Conservation (phyloP, 2,888 invertebrate genomes). For the Anorthoa munda region DNA sequence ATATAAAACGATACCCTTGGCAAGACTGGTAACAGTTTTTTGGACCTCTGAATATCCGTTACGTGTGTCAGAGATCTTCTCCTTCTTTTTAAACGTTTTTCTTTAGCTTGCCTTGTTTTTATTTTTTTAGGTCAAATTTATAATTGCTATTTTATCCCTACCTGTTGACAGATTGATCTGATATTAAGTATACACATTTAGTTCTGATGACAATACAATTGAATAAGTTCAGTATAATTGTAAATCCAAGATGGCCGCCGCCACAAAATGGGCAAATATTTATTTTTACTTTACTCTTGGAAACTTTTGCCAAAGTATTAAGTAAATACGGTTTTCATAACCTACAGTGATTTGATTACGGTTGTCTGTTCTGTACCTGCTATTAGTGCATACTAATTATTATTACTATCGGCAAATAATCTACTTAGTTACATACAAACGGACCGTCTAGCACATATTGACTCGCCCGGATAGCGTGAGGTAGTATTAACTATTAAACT, state of each 20-base stretch:
- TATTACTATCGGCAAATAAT: slow-evolving; percentile 48
- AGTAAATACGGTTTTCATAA: not conserved
- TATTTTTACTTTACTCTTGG: too few relatives aligned
- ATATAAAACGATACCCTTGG: not conserved
- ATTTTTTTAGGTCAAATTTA: too few relatives aligned
- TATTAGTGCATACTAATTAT: slow-evolving; percentile 5
- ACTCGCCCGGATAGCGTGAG: slow-evolving; percentile 27
- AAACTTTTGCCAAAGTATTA: too few relatives aligned
- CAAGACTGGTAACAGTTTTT: not conserved
- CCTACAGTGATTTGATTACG: too few relatives aligned
- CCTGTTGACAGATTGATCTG: too few relatives aligned
- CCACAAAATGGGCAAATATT: too few relatives aligned
- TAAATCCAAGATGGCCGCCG: too few relatives aligned
- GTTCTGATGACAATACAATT: too few relatives aligned
- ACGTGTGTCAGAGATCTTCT: not conserved
- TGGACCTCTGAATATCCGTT: not conserved
- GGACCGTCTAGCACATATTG: slow-evolving; percentile 42
- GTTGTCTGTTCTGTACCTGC: not conserved
- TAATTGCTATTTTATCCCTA: too few relatives aligned
- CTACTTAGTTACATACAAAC: slow-evolving; percentile 44
- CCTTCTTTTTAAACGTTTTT: not conserved
- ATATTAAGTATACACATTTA: too few relatives aligned
- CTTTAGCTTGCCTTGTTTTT: too few relatives aligned
- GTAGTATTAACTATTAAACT: slow-evolving; percentile 23
- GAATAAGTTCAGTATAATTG: too few relatives aligned